phyloP scores from a whole-genome alignment of 30 jellyfish, hydroid and myxozoan genomes.

The Morbakka virulenta region DNA sequence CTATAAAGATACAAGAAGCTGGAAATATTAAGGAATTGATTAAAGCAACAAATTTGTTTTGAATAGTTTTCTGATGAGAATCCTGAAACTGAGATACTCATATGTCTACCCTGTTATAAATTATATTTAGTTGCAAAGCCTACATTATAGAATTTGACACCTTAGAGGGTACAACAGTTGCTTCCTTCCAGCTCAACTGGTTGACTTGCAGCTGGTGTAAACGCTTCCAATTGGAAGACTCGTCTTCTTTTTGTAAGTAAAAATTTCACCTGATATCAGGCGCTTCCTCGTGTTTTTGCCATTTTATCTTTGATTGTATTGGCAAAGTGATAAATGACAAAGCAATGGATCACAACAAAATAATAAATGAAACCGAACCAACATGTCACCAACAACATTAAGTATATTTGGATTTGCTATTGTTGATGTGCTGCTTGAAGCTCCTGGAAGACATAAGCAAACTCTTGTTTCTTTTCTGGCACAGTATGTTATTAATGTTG shows the following conservation, averaged over 20 bases:
- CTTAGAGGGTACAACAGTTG: conserved; percentile 2
- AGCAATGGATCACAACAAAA: conserved; percentile 11
- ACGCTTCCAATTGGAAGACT: neutral
- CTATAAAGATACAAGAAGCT: neutral
- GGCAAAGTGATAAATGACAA: conserved; percentile 4
- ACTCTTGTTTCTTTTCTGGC: conserved; percentile 19
- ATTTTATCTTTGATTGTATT: conserved; percentile 1
- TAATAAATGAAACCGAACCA: neutral
- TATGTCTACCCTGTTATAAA: conserved; percentile 16
- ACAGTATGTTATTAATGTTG: conserved; percentile 4
- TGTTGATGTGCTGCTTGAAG: conserved; percentile 25
- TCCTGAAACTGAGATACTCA: conserved; percentile 2
- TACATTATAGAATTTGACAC: conserved; percentile 16
- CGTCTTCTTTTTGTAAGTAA: neutral
- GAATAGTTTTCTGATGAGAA: conserved; percentile 31
- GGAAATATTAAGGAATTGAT: neutral
- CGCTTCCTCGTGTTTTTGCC: neutral
- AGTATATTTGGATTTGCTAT: conserved; percentile 15
- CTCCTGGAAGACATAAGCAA: conserved; percentile 16
- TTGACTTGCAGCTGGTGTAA: neutral
- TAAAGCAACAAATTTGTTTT: neutral
- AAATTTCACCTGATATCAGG: conserved; percentile 13
- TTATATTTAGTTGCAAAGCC: conserved; percentile 1
- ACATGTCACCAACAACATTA: neutral
- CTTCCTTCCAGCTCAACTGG: neutral